Evolutionary conservation across 2,797 vertebrate genomes (phyloP), one percentile per base, ranked within the genome.

Genomic region (Cryptoprocta ferox): DNA sequence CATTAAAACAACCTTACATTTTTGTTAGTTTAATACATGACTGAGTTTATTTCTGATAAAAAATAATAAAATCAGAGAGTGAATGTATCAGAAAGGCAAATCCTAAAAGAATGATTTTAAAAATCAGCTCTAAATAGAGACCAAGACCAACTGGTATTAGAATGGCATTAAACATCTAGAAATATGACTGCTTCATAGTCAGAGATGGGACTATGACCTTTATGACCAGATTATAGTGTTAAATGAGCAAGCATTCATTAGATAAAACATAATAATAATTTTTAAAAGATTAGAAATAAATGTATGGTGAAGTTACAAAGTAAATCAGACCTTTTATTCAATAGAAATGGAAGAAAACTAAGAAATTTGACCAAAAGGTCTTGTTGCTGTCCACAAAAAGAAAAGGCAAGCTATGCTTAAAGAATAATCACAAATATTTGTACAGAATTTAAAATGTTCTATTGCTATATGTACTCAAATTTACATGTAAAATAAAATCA

Each of bases 1-100:
- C 37, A 86, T 90, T 88, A 96, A 84, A 94, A 96, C 30, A 81
- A 61, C 63, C 88, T 94, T 86, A 82, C 7, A 68, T 79, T 90
- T 95, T 73, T 84, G 9, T 91, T 96, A 89, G 3, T 75, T 90
- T 87, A 84, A 96, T 82, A 39, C 13, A 56, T 89, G 30, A 2
- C 37, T 73, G 30, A 65, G 73, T 89, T 94, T 73, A 73, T 89
- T 82, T 95, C 68, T 90, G 14, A 79, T 68, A 63, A 71, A 71
- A 32, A 95, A 82, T 65, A 86, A 90, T 94, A 30, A 92, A 86
- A 65, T 81, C 37, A 95, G 32, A 92, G 37, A 73, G 6, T 86
- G 39, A 96, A n/a, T 39, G 68, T 73, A 87, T 90, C 11, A 48
- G 12, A 94, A 45, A 94, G 16, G 24, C 32, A 91, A 93, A 93